Percentiles rank a stretch among this genome's conserved stretches.
These are phyloP conservation scores for Pungitius pungitius DNA, from an alignment of 2,113 vertebrate genomes.

Conservation along the genomic window DNA sequence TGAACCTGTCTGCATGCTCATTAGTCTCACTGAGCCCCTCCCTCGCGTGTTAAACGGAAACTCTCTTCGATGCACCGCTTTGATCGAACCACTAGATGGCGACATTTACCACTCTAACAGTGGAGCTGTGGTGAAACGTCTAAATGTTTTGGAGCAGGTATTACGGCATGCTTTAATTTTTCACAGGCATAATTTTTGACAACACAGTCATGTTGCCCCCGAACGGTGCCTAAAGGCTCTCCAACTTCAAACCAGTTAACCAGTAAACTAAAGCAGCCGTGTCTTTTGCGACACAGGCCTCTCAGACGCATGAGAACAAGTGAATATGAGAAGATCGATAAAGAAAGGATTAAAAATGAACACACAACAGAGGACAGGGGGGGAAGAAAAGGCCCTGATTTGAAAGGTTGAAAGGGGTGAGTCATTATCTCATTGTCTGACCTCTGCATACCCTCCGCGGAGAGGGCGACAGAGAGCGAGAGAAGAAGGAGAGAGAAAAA, in stretches of 20 bases:
- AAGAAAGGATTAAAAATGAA: conserved; percentile 75
- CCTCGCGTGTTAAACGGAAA: conserved; percentile 40
- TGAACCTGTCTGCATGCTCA: conserved; percentile 88
- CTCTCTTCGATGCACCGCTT: conserved; percentile 7
- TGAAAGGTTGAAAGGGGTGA: conserved; percentile 76
- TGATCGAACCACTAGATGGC: conserved; percentile 81
- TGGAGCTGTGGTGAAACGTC: too few species aligned
- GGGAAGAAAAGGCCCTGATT: conserved; percentile 61
- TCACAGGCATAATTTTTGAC: conserved; percentile 35
- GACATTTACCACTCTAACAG: conserved; percentile 76
- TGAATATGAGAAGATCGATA: conserved; percentile 76
- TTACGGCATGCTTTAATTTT: conserved; percentile 22
- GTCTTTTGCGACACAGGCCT: conserved; percentile 38
- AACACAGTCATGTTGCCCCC: not conserved
- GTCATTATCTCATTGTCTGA: conserved; percentile 80
- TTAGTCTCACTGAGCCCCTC: conserved; percentile 79
- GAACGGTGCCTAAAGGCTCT: not conserved
- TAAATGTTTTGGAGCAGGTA: not conserved
- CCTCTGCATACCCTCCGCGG: conserved; percentile 68
- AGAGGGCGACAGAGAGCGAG: conserved; percentile 65
- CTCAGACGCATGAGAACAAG: conserved; percentile 61
- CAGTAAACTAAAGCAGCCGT: conserved; percentile 23
- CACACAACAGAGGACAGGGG: conserved; percentile 48
- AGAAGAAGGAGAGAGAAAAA: conserved; percentile 66
- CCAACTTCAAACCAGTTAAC: conserved; percentile 30